Base-by-base conservation (phyloP, 2,888 invertebrate species). In the Miltochrista miniata region DNA sequence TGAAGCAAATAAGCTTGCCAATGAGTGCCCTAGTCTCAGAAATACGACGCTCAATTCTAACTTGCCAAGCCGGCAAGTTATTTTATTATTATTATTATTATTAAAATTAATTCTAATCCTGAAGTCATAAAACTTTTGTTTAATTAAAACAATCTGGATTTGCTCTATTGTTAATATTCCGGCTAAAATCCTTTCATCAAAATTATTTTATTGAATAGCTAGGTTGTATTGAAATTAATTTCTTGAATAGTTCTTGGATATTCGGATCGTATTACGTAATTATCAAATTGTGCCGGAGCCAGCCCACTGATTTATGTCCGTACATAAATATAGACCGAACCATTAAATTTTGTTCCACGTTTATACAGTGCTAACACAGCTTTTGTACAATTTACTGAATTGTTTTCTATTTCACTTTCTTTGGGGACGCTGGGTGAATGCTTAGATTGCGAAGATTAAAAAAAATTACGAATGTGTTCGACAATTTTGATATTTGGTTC, bases 161-260 rank as follows among this genome's bases (percentile, higher is more conserved):
- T 13, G 14, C 42, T 5, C 30, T 10, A 34, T 42, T 34, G 42
- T 34, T 34, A n/a, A 13, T 34, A 18, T 34, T 35, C 9, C 18
- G 14, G 35, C n/a, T 29, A 10, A 44, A 15, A 44, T 44, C 35
- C 12, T 35, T 34, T 24, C 9, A 24, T 7, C 18, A 24, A 24
- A n/a, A 44, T 18, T 24, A 44, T 24, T 35, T 35, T 10, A 24
- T 15, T 44, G 13, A 35, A 44, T 29, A 44, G 24, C 35, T 44
- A 15, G 10, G 35, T 44, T 44, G 9, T 24, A 35, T 24, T 24
- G 3, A 24, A 35, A 44, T 34, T 24, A 12, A 24, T 13, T 35
- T 43, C 42, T 43, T 42, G 42, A 33, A 31, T 43, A 43, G 18
- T 8, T 33, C 33, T 42, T 13, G 42, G 15, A 33, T 33, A 10